Evolutionary conservation across 2,797 vertebrate species (phyloP).

Genomic region (Limnodromus scolopaceus): DNA sequence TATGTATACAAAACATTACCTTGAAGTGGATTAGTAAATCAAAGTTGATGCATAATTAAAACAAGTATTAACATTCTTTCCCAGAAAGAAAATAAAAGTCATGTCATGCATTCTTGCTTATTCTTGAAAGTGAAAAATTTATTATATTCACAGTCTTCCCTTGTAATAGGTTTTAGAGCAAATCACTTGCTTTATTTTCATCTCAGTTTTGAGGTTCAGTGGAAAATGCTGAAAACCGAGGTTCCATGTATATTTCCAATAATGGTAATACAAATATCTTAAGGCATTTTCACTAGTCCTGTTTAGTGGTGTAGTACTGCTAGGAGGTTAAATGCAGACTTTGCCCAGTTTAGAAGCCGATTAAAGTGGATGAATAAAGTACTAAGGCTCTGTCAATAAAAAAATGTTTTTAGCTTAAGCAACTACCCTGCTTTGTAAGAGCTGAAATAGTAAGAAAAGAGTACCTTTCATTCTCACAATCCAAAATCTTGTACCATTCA

Average conservation of each 20-base stretch:
- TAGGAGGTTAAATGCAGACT: neutral
- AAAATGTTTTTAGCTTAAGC: neutral
- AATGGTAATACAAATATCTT: neutral
- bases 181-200: neutral
- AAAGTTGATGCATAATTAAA: slow-evolving; percentile 39
- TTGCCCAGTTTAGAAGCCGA: neutral
- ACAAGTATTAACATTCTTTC: neutral
- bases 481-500: neutral
- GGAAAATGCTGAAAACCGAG: neutral
- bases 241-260: neutral
- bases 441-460: slow-evolving; percentile 24
- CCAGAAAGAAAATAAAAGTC: slow-evolving; percentile 24
- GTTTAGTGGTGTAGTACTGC: neutral
- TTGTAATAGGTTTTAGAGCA: neutral
- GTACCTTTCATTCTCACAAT: neutral
- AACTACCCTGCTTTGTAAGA: neutral
- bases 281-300: neutral
- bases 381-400: neutral
- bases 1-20: neutral
- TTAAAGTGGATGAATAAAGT: neutral
- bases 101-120: neutral
- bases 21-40: neutral
- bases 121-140: slow-evolving; percentile 20
- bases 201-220: neutral
- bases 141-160: neutral